Percentiles rank a stretch among this genome's conserved stretches.
These are phyloP conservation scores for Drosophila borborema DNA, from an alignment of 2,888 invertebrate species.

Conservation along the genomic window DNA sequence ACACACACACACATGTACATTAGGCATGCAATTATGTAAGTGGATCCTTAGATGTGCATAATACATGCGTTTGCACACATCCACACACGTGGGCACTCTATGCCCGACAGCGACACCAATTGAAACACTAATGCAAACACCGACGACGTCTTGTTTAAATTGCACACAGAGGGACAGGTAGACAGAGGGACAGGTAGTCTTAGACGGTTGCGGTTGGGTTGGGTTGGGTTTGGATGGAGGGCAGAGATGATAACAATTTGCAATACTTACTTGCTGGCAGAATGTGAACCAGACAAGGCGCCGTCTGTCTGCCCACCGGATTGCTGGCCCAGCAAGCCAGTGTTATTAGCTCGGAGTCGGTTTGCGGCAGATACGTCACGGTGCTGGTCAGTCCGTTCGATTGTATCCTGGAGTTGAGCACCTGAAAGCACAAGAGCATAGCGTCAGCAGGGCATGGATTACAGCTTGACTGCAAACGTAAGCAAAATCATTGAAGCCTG, in stretches of 20 bases:
- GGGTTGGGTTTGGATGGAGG: background rate
- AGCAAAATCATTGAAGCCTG: slow-evolving; percentile 51
- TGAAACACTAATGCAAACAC: slow-evolving; percentile 27
- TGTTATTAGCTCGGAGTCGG: slow-evolving; percentile 90
- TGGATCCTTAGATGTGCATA: slow-evolving; percentile 75
- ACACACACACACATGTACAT: slow-evolving; percentile 8
- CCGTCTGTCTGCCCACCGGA: slow-evolving; percentile 91
- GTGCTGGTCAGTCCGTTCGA: slow-evolving; percentile 87
- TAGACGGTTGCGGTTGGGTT: background rate
- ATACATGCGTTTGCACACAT: slow-evolving; percentile 43
- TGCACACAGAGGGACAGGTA: slow-evolving; percentile 64
- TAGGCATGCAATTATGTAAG: slow-evolving; percentile 73
- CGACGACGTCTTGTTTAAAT: slow-evolving; percentile 54
- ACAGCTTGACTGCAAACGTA: slow-evolving; percentile 45
- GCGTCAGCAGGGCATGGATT: slow-evolving; percentile 21
- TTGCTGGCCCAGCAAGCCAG: slow-evolving; percentile 95
- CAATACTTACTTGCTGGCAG: slow-evolving; percentile 90
- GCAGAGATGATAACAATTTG: slow-evolving; percentile 17
- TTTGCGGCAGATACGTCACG: slow-evolving; percentile 87
- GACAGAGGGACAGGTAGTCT: background rate
- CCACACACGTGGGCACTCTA: slow-evolving; percentile 29
- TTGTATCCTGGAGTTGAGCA: slow-evolving; percentile 86
- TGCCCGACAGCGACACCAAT: slow-evolving; percentile 16
- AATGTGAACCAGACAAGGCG: slow-evolving; percentile 93
- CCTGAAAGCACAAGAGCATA: slow-evolving; percentile 68